phyloP scores from a whole-genome alignment of 2,113 vertebrate genomes.

The Erpornis zantholeuca region DNA sequence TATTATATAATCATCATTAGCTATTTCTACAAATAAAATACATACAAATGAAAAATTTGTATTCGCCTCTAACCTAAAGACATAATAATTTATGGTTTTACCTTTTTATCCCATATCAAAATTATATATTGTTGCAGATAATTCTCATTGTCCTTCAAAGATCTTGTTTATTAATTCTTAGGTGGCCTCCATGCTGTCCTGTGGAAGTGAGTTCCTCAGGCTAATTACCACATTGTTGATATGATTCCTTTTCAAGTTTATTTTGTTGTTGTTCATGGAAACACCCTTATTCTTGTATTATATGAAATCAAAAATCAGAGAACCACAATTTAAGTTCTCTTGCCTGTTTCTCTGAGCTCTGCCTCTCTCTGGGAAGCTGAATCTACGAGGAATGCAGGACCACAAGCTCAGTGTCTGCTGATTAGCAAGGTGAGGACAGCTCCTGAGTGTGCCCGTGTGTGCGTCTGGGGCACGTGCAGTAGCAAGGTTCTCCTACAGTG shows the following conservation, averaged over 20 bases:
- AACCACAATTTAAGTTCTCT: neutral
- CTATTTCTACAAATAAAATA: neutral
- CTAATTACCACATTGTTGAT: neutral
- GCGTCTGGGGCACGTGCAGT: neutral
- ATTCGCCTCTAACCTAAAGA: neutral
- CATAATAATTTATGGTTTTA: neutral
- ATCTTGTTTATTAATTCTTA: neutral
- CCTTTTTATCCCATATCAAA: neutral
- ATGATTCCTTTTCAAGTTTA: neutral
- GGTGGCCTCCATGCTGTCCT: neutral
- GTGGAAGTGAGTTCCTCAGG: neutral
- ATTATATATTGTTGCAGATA: neutral
- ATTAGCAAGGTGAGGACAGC: neutral
- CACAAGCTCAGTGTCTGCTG: neutral
- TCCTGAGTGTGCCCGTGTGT: neutral
- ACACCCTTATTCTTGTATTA: neutral
- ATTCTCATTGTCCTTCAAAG: neutral
- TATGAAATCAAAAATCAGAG: neutral
- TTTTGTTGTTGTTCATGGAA: conserved; percentile 30
- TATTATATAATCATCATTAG: neutral
- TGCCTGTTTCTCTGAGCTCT: neutral
- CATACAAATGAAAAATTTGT: neutral
- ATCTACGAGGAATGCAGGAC: conserved; percentile 44
- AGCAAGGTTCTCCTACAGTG: neutral
- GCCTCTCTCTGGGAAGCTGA: neutral